Base-by-base conservation (phyloP, 1,140 invertebrate species). In the Lucilia cuprina region DNA sequence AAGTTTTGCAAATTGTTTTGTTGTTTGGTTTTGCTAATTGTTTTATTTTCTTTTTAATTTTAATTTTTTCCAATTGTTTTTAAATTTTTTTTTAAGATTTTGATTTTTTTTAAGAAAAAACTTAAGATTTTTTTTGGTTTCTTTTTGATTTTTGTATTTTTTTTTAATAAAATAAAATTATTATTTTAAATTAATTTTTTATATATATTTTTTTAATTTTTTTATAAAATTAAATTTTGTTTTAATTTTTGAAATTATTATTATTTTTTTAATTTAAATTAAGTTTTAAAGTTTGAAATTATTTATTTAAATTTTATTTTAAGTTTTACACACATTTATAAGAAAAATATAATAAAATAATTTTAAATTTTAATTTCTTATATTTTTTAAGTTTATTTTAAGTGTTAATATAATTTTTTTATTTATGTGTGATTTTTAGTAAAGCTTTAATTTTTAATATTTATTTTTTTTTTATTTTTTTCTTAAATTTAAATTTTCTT, bases 401-500 rank as follows among this genome's bases (percentile, higher is more conserved):
- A 74, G 19, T 65, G 25, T 41, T 83, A 74, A 75, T 74, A 49
- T 13, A 74, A 75, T 75, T 75, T 47, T 49, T 83, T 50, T 35
- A 75, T 83, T 74, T 83, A 74, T 83, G n/a, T 83, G 34, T 74
- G 19, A 21, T 35, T 60, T 83, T 83, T 74, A 9, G 47, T 83
- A 83, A 83, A 74, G 83, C 74, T 74, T 83, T 75, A 21, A 30
- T 83, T 83, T 82, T 82, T 82, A 47, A 50, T 82, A 70, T 70
- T 34, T 65, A 10, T 82, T 60, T 82, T 60, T 82, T 30, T 65
- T n/a, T n/a, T 8, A 55, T 82, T 14, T 25, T 35, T 83, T 17
- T 17, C 49, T 30, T 82, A 30, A 82, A 55, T 21, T 82, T 55
- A 60, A 25, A 55, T 12, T 70, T 65, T 82, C n/a, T 77, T 41